phyloP scores from a whole-genome alignment of 2,888 invertebrate genomes.

The Nemotelus pantherinus region DNA sequence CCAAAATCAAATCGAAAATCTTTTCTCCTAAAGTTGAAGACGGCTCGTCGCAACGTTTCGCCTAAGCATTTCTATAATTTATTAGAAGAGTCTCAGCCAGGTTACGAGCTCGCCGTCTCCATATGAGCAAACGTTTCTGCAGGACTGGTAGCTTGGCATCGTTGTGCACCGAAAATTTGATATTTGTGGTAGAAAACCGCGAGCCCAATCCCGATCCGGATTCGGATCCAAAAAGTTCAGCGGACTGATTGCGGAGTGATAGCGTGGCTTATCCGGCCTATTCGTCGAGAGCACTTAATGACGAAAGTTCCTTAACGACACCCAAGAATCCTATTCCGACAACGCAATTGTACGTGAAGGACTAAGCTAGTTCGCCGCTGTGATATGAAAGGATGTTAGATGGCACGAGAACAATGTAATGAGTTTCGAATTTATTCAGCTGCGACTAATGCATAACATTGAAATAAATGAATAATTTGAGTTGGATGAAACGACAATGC shows the following conservation, averaged over 20 bases:
- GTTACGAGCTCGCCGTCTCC: neutral
- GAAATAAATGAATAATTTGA: too few relatives aligned
- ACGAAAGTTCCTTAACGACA: slow-evolving; percentile 4
- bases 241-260: slow-evolving; percentile 1
- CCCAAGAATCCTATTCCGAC: neutral
- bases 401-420: slow-evolving; percentile 17
- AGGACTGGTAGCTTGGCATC: slow-evolving; percentile 12
- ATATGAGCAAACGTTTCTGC: neutral
- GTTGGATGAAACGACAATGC: neutral
- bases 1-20: too few relatives aligned
- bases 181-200: slow-evolving; percentile 24
- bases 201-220: neutral
- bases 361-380: neutral
- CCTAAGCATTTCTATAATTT: too few relatives aligned
- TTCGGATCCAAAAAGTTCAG: neutral
- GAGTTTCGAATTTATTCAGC: slow-evolving; percentile 25
- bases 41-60: too few relatives aligned
- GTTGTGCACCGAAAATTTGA: slow-evolving; percentile 16
- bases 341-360: slow-evolving; percentile 12
- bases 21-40: too few relatives aligned
- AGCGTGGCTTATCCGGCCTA: neutral
- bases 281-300: slow-evolving; percentile 11
- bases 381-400: neutral
- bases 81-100: too few relatives aligned
- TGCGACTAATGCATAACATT: slow-evolving; percentile 7